A percentile compares a stretch with the other conserved stretches of the same genome.
Conservation (phyloP, 2,888 invertebrate genomes). For the Notocelia uddmanniana region DNA sequence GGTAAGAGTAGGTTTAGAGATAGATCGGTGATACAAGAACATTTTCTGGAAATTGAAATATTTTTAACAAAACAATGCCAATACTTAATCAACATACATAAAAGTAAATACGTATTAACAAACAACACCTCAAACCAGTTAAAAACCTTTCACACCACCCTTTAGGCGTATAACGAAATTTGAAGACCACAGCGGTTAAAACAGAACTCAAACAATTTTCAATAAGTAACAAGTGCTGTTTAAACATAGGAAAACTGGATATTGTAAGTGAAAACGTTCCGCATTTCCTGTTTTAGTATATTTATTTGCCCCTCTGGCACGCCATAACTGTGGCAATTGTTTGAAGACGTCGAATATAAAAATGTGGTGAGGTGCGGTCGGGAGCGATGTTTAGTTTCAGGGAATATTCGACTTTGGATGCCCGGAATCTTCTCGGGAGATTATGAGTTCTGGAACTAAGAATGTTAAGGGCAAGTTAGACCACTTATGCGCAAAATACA, state of each 20-base stretch:
- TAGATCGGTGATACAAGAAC: no score
- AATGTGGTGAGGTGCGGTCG: not conserved
- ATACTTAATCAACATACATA: no score
- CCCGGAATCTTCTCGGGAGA: no score
- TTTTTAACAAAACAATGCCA: no score
- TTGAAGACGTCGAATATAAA: conserved; percentile 18
- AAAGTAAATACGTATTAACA: not conserved
- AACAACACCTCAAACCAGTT: not conserved
- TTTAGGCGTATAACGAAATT: conserved; percentile 3
- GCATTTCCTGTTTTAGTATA: conserved; percentile 1
- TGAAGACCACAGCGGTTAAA: conserved; percentile 2
- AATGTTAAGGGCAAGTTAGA: no score
- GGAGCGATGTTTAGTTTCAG: not conserved
- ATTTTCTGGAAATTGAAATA: no score
- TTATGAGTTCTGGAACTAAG: no score
- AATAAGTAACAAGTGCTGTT: conserved; percentile 31
- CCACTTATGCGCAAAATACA: no score
- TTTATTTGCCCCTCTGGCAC: conserved; percentile 11
- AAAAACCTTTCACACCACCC: conserved; percentile 5
- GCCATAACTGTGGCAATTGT: conserved; percentile 32
- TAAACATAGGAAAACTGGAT: conserved; percentile 21
- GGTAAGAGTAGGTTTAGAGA: no score
- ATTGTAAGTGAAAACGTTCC: not conserved
- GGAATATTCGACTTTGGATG: no score
- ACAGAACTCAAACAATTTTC: conserved; percentile 24